phyloP scores from a whole-genome alignment of 2,888 invertebrate genomes.

The Tipula lateralis region DNA sequence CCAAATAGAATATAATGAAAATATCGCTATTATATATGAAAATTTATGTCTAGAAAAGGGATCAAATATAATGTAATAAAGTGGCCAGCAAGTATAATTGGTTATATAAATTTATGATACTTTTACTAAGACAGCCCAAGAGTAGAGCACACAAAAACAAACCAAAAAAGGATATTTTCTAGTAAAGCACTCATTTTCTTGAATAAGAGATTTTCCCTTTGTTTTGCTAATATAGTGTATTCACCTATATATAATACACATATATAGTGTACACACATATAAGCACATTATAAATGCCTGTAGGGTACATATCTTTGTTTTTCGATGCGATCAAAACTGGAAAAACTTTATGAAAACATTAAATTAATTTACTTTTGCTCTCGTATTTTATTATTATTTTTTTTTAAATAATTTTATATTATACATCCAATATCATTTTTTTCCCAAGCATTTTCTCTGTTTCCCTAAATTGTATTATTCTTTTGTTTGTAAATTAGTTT shows the following conservation, averaged over 20 bases:
- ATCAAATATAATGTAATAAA: neutral
- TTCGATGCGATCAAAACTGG: neutral
- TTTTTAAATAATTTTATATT: neutral
- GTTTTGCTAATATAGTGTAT: neutral
- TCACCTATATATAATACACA: neutral
- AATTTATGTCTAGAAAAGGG: neutral
- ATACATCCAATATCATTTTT: neutral
- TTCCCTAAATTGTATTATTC: neutral
- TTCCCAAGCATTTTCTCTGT: neutral
- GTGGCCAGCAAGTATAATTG: neutral
- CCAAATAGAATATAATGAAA: neutral
- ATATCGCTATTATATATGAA: neutral
- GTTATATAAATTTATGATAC: neutral
- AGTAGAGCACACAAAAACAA: neutral
- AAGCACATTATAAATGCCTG: neutral
- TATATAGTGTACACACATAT: neutral
- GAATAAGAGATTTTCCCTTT: neutral
- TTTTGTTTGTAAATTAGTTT: slow-evolving; percentile 1
- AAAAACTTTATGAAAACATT: neutral
- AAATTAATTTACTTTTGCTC: neutral
- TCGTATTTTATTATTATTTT: neutral
- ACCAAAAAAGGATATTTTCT: neutral
- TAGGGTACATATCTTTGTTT: neutral
- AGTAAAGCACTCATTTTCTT: neutral
- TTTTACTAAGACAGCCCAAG: neutral